Base-by-base conservation (phyloP, 2,888 invertebrate genomes). In the Tridacna gigas region DNA sequence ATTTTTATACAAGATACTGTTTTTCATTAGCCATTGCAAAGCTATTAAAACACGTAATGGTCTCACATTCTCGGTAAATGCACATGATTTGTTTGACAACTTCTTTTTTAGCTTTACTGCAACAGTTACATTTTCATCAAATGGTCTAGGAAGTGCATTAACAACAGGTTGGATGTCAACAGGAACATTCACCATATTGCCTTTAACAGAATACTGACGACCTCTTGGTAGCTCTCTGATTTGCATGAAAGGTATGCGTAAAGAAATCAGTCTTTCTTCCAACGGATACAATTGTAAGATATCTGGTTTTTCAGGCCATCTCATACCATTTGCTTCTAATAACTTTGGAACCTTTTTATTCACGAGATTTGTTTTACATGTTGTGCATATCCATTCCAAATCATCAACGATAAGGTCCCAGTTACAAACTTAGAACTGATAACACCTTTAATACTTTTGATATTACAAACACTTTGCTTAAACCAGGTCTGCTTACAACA, bases 151-250 rank as follows among this genome's bases (percentile, higher is more conserved):
- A 12, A 66, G 66, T 2, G 66, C 66, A 66, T 28, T 66, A 25
- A 66, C 66, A 66, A 66, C 66, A 69, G 84, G 83, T 56, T 84
- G 84, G 11, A 88, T 79, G 77, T 89, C 88, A 71, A 82, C 79
- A 22, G 89, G 89, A 18, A 86, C 85, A 86, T 88, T 86, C 7
- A 89, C 60, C 20, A 79, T 61, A 74, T 88, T 88, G 18, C 66
- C 66, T 80, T 66, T 66, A 3, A 66, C 66, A 18, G 66, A 66
- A 26, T 28, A 66, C 26, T 66, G 66, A 66, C 66, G 66, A 18
- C 89, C 87, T 80, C 77, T 79, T 20, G 82, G 66, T 65, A 48
- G 37, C 22, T 71, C 47, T 77, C 80, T 47, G 79, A 75, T 69
- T 66, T 66, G 66, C 66, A 66, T 66, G 82, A 86, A 12, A 74